Conservation (phyloP, 1,140 invertebrate species). For the Globodera rostochiensis region DNA sequence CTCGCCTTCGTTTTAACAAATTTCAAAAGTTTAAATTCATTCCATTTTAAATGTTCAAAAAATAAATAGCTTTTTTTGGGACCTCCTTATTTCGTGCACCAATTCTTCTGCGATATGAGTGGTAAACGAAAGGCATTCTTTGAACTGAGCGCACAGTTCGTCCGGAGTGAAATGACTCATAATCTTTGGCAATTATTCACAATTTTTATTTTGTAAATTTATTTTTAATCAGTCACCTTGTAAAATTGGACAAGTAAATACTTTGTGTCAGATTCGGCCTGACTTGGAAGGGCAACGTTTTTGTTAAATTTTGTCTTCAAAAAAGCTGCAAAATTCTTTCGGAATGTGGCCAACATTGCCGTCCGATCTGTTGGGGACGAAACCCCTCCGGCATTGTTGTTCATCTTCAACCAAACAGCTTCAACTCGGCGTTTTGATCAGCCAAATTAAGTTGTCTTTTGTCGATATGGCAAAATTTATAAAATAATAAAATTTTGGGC, state of each 20-base stretch:
- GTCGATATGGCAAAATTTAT: too few relatives aligned
- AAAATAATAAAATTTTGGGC: too few relatives aligned
- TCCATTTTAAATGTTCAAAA: not conserved
- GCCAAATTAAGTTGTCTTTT: too few relatives aligned
- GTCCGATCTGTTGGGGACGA: not conserved
- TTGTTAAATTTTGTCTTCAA: constrained; percentile 2
- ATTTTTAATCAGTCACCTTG: not conserved
- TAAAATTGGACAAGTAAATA: not conserved
- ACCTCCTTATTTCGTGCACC: constrained; percentile 58
- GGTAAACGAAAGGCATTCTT: constrained; percentile 59
- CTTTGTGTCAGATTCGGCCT: not conserved
- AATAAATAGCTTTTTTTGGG: too few relatives aligned
- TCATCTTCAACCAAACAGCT: not conserved
- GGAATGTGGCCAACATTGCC: not conserved
- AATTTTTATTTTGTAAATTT: not conserved
- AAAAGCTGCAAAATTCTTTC: constrained; percentile 9
- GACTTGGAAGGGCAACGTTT: not conserved
- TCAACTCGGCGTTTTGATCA: too few relatives aligned
- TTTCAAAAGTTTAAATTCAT: not conserved
- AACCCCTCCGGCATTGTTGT: not conserved
- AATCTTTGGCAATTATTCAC: constrained; percentile 73
- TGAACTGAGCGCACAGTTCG: constrained; percentile 61
- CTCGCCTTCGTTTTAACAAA: constrained; percentile 69
- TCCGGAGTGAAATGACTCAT: constrained; percentile 83
- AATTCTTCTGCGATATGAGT: constrained; percentile 50